phyloP scores from a whole-genome alignment of 2,797 vertebrate species.

The Phalanger gymnotis region DNA sequence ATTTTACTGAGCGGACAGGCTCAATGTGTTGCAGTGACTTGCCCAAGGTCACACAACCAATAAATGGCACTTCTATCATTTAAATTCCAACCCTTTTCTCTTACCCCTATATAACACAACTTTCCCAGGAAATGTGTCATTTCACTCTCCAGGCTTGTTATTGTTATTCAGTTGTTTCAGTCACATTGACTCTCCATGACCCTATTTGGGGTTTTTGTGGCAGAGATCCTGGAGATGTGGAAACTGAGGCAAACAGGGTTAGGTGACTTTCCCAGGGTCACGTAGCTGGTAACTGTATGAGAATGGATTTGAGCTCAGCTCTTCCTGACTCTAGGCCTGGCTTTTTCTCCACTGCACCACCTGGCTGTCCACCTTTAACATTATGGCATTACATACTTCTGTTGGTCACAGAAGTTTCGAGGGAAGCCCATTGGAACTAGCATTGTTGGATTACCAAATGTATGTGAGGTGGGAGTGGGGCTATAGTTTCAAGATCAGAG shows the following conservation, averaged over 20 bases:
- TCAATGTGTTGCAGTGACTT: not conserved
- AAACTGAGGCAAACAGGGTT: constrained; percentile 2
- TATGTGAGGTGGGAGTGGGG: not conserved
- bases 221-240: not conserved
- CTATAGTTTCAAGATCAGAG: not conserved
- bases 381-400: constrained; percentile 14
- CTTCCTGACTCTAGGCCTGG: not conserved
- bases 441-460: not conserved
- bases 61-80: not conserved
- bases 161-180: not conserved
- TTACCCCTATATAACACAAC: not conserved
- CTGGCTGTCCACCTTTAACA: not conserved
- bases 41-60: not conserved
- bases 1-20: not conserved
- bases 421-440: not conserved
- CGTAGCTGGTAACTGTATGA: not conserved
- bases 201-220: not conserved
- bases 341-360: not conserved
- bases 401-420: constrained; percentile 19
- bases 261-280: not conserved
- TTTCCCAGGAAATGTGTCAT: not conserved
- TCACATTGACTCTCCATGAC: not conserved
- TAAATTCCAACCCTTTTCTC: not conserved
- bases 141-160: not conserved
- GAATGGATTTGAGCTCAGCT: not conserved